phyloP scores from a whole-genome alignment of 2,888 invertebrate genomes.

The Parnassius mnemosyne region DNA sequence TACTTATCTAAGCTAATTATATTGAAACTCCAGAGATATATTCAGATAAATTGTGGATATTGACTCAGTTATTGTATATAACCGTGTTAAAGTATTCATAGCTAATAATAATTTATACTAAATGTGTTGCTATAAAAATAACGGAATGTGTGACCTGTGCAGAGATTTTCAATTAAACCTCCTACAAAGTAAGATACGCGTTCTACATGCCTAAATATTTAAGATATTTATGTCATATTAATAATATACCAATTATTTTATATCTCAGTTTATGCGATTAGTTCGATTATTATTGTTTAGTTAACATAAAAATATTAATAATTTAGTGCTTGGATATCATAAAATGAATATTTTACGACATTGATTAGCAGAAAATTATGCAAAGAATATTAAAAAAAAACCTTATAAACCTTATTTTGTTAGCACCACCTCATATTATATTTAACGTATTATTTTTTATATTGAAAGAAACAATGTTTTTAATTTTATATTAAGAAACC shows the following conservation, averaged over 20 bases:
- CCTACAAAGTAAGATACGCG: slow-evolving; percentile 64
- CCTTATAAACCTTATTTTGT: too few relatives aligned
- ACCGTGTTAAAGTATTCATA: slow-evolving; percentile 31
- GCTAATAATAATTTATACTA: slow-evolving; percentile 35
- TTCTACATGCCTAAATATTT: slow-evolving; percentile 1
- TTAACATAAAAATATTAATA: too few relatives aligned
- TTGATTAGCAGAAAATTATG: too few relatives aligned
- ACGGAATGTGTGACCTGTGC: slow-evolving; percentile 72
- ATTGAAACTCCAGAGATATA: slow-evolving; percentile 69
- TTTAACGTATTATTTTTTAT: slow-evolving; percentile 16
- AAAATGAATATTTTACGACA: too few relatives aligned
- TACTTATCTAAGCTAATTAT: slow-evolving; percentile 76
- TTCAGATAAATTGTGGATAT: slow-evolving; percentile 51
- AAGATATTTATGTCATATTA: background rate
- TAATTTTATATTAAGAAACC: background rate
- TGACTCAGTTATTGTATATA: slow-evolving; percentile 38
- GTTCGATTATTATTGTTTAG: too few relatives aligned
- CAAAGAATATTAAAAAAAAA: too few relatives aligned
- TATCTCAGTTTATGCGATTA: too few relatives aligned
- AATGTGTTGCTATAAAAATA: slow-evolving; percentile 75
- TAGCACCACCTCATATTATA: slow-evolving; percentile 15
- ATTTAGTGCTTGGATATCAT: too few relatives aligned
- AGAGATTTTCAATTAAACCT: slow-evolving; percentile 70
- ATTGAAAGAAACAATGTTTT: background rate
- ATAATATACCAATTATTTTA: too few relatives aligned